These are phyloP conservation scores for Lamellibrachia satsuma DNA, from an alignment of 2,888 invertebrate genomes.

Conservation along the genomic window DNA sequence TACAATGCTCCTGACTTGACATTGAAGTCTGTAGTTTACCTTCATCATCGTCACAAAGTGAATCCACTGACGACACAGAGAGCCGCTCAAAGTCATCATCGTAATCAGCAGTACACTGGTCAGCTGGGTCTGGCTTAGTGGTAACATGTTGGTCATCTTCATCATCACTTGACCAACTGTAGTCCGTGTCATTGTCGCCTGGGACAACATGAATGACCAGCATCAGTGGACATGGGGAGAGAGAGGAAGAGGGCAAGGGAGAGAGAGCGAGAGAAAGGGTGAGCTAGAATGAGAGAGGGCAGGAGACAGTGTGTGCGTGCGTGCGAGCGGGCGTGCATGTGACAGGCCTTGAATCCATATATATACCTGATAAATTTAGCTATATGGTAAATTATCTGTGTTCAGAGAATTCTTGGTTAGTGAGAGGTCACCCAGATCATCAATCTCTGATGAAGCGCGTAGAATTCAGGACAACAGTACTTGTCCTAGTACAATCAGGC, in stretches of 20 bases:
- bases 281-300: too few relatives aligned
- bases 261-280: background rate
- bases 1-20: too few relatives aligned
- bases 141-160: background rate
- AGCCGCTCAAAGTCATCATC: background rate
- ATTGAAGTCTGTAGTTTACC: background rate
- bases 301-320: background rate
- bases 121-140: background rate
- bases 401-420: background rate
- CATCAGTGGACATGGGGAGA: background rate
- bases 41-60: background rate
- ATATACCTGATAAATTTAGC: background rate
- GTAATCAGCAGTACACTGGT: background rate
- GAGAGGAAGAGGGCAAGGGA: background rate
- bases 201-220: background rate
- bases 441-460: too few relatives aligned
- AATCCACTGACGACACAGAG: background rate
- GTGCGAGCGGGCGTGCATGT: background rate
- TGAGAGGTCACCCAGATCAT: background rate
- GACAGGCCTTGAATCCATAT: background rate
- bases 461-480: background rate
- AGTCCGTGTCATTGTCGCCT: slow-evolving; percentile 4
- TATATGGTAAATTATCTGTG: background rate
- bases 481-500: too few relatives aligned
- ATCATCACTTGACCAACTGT: background rate